Evolutionary conservation across 2,113 vertebrate species (phyloP).

Genomic region (Nymphicus hollandicus): DNA sequence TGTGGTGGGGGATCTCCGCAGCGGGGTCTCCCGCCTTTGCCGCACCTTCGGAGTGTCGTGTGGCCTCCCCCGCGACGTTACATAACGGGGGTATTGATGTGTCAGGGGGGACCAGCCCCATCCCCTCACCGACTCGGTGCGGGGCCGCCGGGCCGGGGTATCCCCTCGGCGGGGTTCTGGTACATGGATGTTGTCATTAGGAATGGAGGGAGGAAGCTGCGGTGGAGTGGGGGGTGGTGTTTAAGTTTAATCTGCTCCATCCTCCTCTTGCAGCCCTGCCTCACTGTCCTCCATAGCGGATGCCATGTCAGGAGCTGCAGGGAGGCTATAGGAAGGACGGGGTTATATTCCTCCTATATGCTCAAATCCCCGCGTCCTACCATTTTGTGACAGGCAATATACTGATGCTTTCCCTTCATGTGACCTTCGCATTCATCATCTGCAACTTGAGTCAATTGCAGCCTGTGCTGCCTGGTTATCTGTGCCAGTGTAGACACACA

Average conservation of each 20-base stretch:
- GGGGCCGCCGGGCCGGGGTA: neutral
- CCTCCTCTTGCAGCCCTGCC: neutral
- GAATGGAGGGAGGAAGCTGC: neutral
- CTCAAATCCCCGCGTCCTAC: neutral
- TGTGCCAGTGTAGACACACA: neutral
- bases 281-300: constrained; percentile 15
- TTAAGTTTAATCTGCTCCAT: constrained; percentile 22
- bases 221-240: neutral
- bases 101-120: neutral
- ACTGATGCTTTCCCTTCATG: constrained; percentile 30
- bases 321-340: constrained; percentile 4
- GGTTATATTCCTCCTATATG: neutral
- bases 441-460: constrained; percentile 35
- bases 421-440: constrained; percentile 60
- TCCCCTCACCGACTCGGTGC: neutral
- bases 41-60: neutral
- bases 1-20: neutral
- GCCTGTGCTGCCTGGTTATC: neutral
- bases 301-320: constrained; percentile 24
- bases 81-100: neutral
- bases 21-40: neutral
- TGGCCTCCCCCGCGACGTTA: neutral
- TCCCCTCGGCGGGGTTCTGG: neutral
- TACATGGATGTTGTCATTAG: neutral
- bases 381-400: constrained; percentile 35